These are phyloP conservation scores for Conopomorpha cramerella DNA, from an alignment of 1,140 invertebrate species.

Conservation along the genomic window DNA sequence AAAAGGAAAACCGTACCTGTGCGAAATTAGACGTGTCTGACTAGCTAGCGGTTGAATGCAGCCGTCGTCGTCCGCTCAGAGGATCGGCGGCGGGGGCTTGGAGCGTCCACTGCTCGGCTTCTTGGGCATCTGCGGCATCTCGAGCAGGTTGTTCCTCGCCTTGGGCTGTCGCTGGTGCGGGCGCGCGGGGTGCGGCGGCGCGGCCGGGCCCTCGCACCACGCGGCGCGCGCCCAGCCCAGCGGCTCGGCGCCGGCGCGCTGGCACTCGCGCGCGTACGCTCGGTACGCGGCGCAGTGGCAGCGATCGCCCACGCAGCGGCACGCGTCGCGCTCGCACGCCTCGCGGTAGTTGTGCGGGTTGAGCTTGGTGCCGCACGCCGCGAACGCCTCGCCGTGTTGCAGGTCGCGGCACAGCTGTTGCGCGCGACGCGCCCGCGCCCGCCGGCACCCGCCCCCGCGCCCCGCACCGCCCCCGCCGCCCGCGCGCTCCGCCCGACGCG, in stretches of 20 bases:
- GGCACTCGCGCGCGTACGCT: slow-evolving; percentile 86
- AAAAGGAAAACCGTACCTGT: too few species aligned
- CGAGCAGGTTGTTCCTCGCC: slow-evolving; percentile 12
- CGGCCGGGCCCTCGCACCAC: slow-evolving; percentile 55
- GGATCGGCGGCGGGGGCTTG: slow-evolving; percentile 40
- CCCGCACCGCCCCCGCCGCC: slow-evolving; percentile 21
- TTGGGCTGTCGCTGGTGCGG: slow-evolving; percentile 11
- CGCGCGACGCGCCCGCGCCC: slow-evolving; percentile 28
- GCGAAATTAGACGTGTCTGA: too few species aligned
- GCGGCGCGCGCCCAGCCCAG: slow-evolving; percentile 68
- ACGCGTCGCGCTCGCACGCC: slow-evolving; percentile 88
- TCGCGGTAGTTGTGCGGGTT: slow-evolving; percentile 80
- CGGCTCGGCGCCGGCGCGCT: slow-evolving; percentile 72
- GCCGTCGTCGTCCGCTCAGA: too few species aligned
- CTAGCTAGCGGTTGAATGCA: too few species aligned
- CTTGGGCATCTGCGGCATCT: slow-evolving; percentile 23
- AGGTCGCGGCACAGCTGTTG: slow-evolving; percentile 56
- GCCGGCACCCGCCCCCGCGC: too few species aligned
- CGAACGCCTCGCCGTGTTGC: slow-evolving; percentile 62
- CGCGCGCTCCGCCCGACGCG: slow-evolving; percentile 55
- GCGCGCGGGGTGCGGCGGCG: slow-evolving; percentile 17
- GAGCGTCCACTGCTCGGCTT: slow-evolving; percentile 27
- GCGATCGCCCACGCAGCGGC: slow-evolving; percentile 78
- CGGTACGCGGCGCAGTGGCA: slow-evolving; percentile 90
- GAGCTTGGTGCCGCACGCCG: slow-evolving; percentile 73